Base-by-base conservation (phyloP, 2,888 invertebrate genomes). In the Leucoptera coffeella region DNA sequence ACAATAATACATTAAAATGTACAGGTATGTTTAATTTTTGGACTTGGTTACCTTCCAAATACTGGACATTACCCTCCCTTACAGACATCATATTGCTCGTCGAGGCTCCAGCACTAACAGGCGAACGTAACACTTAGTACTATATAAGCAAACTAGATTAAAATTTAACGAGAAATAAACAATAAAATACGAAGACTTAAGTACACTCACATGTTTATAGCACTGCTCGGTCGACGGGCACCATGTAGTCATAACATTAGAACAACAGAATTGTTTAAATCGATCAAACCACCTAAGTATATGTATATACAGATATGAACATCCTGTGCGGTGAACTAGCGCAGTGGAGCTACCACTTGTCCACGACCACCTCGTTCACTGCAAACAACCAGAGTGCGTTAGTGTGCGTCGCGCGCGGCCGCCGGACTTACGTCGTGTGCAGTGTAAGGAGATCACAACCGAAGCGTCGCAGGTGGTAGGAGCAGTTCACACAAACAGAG, bases 361-460 rank as follows among this genome's bases (percentile, higher is more conserved):
- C 76, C 72, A 77, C 52, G 69, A 82, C 80, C 65, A 60, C 67
- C 55, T 82, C 82, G 72, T 78, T 77, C 76, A 73, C 82, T 82
- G 80, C 54, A 80, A 78, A 71, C 71, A 51, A 69, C 65, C 53
- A 57, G 41, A 48, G 58, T 9, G 50, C 40, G 59, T 64, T 67
- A 64, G 56, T 54, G 50, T 45, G 46, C 56, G 55, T 13, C 21
- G 26, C 52, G 51, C 49, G n/a, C n/a, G n/a, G n/a, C n/a, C n/a
- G n/a, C 55, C 55, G 52, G 57, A 60, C 64, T 65, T 59, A 61
- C 60, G 9, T 17, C 17, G 17, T 17, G 17, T 9, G 17, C 17
- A n/a, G n/a, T n/a, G n/a, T n/a, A n/a, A n/a, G n/a, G n/a, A n/a
- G n/a, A n/a, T n/a, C n/a, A n/a, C n/a, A n/a, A n/a, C n/a, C n/a